These are phyloP conservation scores for Autographa gamma DNA, from an alignment of 2,888 invertebrate genomes.

Conservation along the genomic window DNA sequence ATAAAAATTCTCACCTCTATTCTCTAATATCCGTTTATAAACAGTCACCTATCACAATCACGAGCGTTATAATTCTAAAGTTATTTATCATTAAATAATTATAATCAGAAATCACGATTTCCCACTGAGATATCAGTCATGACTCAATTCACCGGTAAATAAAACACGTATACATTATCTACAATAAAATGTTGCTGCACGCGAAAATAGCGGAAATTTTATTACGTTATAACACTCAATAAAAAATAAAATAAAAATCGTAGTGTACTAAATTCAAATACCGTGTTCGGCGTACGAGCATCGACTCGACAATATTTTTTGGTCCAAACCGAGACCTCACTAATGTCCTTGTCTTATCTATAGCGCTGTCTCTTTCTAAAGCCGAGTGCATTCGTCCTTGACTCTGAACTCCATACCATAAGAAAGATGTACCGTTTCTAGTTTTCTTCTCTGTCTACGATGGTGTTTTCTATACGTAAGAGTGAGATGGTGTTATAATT, in stretches of 20 bases:
- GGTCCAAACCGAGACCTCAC: constrained; percentile 67
- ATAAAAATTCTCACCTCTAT: constrained; percentile 35
- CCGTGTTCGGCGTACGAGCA: constrained; percentile 70
- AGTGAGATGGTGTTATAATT: constrained; percentile 71
- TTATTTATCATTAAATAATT: constrained; percentile 22
- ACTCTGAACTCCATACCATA: constrained; percentile 75
- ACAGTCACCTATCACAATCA: constrained; percentile 43
- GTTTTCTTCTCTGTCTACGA: constrained; percentile 67
- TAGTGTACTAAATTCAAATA: constrained; percentile 67
- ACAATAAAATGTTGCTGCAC: constrained; percentile 68
- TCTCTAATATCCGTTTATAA: constrained; percentile 39
- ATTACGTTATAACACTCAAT: constrained; percentile 56
- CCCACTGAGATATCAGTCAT: constrained; percentile 41
- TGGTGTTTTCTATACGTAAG: constrained; percentile 45
- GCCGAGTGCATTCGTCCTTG: constrained; percentile 84
- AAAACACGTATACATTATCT: constrained; percentile 71
- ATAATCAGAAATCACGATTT: constrained; percentile 38
- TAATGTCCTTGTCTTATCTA: constrained; percentile 64
- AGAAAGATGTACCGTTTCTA: constrained; percentile 83
- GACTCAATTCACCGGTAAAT: constrained; percentile 63
- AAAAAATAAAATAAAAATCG: constrained; percentile 46
- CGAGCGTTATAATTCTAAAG: constrained; percentile 25
- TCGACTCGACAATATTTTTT: constrained; percentile 74
- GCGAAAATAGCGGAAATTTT: constrained; percentile 58
- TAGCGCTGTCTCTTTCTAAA: constrained; percentile 65